Evolutionary conservation across 2,888 invertebrate genomes (phyloP), one percentile per base, ranked within the genome.

Genomic region (Agrochola macilenta): DNA sequence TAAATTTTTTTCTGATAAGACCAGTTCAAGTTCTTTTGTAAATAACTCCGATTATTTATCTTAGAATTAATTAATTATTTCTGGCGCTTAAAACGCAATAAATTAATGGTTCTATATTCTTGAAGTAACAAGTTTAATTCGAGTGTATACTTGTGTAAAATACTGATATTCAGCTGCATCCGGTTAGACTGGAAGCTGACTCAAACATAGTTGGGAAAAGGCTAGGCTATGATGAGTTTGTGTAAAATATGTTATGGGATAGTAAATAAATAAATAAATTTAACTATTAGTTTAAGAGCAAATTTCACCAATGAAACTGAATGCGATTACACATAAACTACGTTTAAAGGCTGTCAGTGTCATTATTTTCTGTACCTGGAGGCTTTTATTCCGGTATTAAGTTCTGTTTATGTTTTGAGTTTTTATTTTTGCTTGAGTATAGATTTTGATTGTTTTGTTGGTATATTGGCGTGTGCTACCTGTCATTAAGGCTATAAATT

Each of bases 1-100:
- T 73, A 0, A 14, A 14, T 46, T 68, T 52, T 63, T 79, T 71
- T 73, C 26, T 57, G 46, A 30, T 72, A 66, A 20, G 14, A 20
- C 7, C 5, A 20, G 8, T 8, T 52, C 7, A 8, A 52, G 52
- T 23, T 52, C 20, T 20, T 8, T 20, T 52, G 52, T 52, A 52
- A 52, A 52, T 52, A 49, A 46, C 39, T 58, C 3, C 1, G 5
- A 63, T 14, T 17, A 63, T 20, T 60, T 46, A 26, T 9, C 3
- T 11, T 9, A 12, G 7, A 64, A 35, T 35, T 23, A 65, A n/a
- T 46, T 23, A 30, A 52, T 52, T 20, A 39, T n/a, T 60, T n/a
- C 20, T 52, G 3, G 30, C 26, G 58, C 11, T 17, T 2, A 39
- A 9, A 65, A 30, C 4, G 9, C 5, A 57, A 57, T 23, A 26